These are phyloP conservation scores for Drosophila cardini DNA, from an alignment of 1,140 invertebrate species.

Conservation along the genomic window DNA sequence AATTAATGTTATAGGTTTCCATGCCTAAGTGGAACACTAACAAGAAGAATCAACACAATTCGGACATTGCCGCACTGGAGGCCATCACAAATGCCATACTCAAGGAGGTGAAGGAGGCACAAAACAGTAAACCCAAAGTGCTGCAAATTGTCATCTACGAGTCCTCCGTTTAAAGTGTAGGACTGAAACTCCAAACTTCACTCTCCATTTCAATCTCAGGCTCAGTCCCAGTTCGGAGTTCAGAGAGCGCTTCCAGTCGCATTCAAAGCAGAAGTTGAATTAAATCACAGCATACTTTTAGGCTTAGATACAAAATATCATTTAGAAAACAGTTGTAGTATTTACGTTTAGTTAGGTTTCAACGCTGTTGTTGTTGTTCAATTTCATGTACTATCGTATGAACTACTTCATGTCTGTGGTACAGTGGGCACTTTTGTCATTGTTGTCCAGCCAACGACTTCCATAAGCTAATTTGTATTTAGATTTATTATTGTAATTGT, in stretches of 20 bases:
- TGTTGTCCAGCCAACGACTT: slow-evolving; percentile 51
- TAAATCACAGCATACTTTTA: slow-evolving; percentile 39
- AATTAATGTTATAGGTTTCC: slow-evolving; percentile 79
- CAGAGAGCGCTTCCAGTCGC: slow-evolving; percentile 41
- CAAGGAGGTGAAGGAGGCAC: slow-evolving; percentile 85
- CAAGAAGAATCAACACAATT: slow-evolving; percentile 85
- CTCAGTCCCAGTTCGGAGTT: background rate
- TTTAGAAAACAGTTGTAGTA: slow-evolving; percentile 12
- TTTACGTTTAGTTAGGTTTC: slow-evolving; percentile 47
- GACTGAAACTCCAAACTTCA: background rate
- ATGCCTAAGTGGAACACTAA: slow-evolving; percentile 86
- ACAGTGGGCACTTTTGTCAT: slow-evolving; percentile 28
- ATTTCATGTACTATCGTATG: slow-evolving; percentile 1
- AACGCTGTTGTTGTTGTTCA: slow-evolving; percentile 29
- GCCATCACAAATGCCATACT: slow-evolving; percentile 90
- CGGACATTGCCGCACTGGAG: slow-evolving; percentile 90
- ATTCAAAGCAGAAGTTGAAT: background rate
- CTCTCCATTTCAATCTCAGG: background rate
- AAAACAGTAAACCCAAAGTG: slow-evolving; percentile 86
- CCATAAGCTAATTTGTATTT: slow-evolving; percentile 53
- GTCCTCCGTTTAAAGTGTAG: slow-evolving; percentile 86
- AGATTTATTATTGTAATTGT: slow-evolving; percentile 41
- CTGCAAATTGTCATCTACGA: slow-evolving; percentile 95
- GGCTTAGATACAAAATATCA: slow-evolving; percentile 50
- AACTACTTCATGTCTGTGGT: background rate